A percentile compares a stretch with the other conserved stretches of the same genome.
Evolutionary conservation across 2,888 invertebrate genomes (phyloP).

Genomic region (Agrypnus murinus): DNA sequence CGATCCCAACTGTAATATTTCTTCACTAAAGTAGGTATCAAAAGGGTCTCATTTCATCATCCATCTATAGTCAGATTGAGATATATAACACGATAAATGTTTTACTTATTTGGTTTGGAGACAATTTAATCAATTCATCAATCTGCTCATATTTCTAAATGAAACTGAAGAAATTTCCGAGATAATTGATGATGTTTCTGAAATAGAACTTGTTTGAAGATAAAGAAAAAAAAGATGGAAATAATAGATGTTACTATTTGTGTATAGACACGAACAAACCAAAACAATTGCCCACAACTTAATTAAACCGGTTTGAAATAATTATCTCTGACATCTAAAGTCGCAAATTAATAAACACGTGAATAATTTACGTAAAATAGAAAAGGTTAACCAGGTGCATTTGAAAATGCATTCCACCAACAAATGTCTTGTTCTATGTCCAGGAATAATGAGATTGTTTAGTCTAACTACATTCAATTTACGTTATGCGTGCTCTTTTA

Average conservation of each 20-base stretch:
- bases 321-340: conserved; percentile 19
- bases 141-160: too few species aligned
- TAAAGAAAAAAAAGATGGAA: too few species aligned
- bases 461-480: conserved; percentile 64
- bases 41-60: conserved; percentile 27
- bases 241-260: too few species aligned
- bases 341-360: conserved; percentile 41
- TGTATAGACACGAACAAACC: too few species aligned
- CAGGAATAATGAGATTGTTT: conserved; percentile 59
- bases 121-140: conserved; percentile 31
- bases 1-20: conserved; percentile 12
- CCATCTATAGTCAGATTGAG: conserved; percentile 39
- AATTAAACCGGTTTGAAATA: conserved; percentile 22
- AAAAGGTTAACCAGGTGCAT: conserved; percentile 64
- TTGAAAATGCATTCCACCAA: conserved; percentile 59
- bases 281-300: conserved; percentile 2
- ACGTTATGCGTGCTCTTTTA: conserved; percentile 56
- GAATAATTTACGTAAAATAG: conserved; percentile 54
- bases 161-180: too few species aligned
- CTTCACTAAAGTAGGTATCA: conserved; percentile 24
- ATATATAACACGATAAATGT: conserved; percentile 21
- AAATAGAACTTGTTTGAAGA: too few species aligned
- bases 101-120: conserved; percentile 35
- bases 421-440: conserved; percentile 57
- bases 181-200: too few species aligned